These are phyloP conservation scores for Aleadryas rufinucha DNA, from an alignment of 2,113 vertebrate species.

Conservation along the genomic window DNA sequence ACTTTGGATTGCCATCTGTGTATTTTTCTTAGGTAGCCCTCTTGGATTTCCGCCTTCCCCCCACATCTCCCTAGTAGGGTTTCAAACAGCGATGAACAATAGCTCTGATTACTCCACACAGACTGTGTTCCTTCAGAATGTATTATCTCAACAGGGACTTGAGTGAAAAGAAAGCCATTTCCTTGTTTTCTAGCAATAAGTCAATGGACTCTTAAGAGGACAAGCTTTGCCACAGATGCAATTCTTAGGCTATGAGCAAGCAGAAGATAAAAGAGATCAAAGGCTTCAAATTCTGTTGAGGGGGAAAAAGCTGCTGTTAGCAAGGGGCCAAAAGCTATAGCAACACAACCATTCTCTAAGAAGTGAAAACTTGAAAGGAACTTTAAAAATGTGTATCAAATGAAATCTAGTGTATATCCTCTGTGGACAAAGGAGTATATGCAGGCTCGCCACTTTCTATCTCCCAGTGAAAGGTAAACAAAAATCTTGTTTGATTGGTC, in stretches of 20 bases:
- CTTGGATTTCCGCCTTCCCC: background rate
- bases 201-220: constrained; percentile 50
- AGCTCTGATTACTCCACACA: constrained; percentile 26
- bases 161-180: constrained; percentile 64
- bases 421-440: background rate
- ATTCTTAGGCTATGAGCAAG: constrained; percentile 46
- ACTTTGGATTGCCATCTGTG: background rate
- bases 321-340: constrained; percentile 23
- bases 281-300: constrained; percentile 42
- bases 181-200: constrained; percentile 60
- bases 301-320: constrained; percentile 31
- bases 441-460: background rate
- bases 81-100: constrained; percentile 59
- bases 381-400: constrained; percentile 56
- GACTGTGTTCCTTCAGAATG: constrained; percentile 58
- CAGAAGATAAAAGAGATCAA: constrained; percentile 60
- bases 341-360: constrained; percentile 39
- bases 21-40: background rate
- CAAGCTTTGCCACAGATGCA: constrained; percentile 56
- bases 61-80: background rate
- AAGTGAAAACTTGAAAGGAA: constrained; percentile 57
- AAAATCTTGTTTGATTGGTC: background rate
- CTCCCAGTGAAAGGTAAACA: constrained; percentile 22
- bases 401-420: constrained; percentile 20
- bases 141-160: constrained; percentile 47